These are phyloP conservation scores for Rapana venosa DNA, from an alignment of 2,888 invertebrate genomes.

Conservation along the genomic window DNA sequence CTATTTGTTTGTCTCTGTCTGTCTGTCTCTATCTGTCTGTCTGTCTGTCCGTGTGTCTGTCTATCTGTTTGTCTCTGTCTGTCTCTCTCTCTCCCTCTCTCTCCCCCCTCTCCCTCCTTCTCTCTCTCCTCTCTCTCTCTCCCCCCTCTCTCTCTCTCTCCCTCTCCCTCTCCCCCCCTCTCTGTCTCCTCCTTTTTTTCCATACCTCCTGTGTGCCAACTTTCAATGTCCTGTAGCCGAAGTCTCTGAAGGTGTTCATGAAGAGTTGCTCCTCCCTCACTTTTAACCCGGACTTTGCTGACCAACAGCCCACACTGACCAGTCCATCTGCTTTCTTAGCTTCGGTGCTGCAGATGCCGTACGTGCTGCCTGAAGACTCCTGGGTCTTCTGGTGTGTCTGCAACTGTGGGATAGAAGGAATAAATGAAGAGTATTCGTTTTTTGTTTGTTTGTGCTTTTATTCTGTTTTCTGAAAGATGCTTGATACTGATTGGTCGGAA, in stretches of 20 bases:
- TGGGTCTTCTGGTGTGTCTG: not conserved
- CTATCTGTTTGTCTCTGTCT: too few relatives aligned
- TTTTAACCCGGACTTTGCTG: not conserved
- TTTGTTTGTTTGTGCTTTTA: too few relatives aligned
- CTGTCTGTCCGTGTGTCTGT: too few relatives aligned
- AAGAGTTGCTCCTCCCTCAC: slow-evolving; percentile 26
- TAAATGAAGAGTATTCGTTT: too few relatives aligned
- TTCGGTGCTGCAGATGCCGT: slow-evolving; percentile 46
- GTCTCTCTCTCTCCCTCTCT: not conserved
- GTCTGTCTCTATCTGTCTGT: too few relatives aligned
- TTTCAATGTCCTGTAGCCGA: slow-evolving; percentile 39
- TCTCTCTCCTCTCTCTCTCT: not conserved
- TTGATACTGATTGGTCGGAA: too few relatives aligned
- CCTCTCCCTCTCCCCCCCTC: not conserved
- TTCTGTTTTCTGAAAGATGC: too few relatives aligned
- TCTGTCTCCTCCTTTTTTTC: not conserved
- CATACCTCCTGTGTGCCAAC: slow-evolving; percentile 44
- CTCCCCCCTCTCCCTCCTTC: not conserved
- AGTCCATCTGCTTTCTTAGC: not conserved
- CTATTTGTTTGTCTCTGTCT: too few relatives aligned
- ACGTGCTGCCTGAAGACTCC: not conserved
- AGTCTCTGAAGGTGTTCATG: slow-evolving; percentile 49
- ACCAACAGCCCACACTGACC: slow-evolving; percentile 43
- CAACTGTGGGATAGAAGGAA: not conserved
- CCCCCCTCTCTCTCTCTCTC: not conserved